Base-by-base conservation (phyloP, 2,888 invertebrate species). In the Xiphydria camelus region DNA sequence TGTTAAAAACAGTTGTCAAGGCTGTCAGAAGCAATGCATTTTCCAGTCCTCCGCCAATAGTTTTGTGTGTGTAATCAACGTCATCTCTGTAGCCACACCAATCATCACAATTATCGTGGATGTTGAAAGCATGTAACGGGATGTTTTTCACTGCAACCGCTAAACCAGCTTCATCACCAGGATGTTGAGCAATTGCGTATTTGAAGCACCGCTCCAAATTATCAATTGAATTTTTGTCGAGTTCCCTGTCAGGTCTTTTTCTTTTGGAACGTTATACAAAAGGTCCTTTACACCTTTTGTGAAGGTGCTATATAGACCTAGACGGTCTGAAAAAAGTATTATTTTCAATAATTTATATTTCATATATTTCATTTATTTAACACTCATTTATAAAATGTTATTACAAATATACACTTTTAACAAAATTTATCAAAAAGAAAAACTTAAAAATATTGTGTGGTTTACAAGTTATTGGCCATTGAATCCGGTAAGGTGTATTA, bases 121-220 rank as follows among this genome's bases (percentile, higher is more conserved):
- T 26, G 39, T 47, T 43, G 26, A 49, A 56, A 7, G 40, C 47
- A 44, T 49, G 51, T 18, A 34, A 25, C 4, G 44, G 43, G 4
- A 51, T 45, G 39, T 47, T 49, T 36, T 21, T 35, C 10, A 57
- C 35, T n/a, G 48, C 45, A 20, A 35, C 37, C 19, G 31, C 22
- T 35, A 49, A 29, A 23, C 14, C n/a, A 25, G 9, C 14, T 1
- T 14, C 15, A 41, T 56, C 37, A 4, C 39, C 49, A 26, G 26
- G 15, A 39, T 53, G 36, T 18, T 45, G 43, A 26, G 22, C 22
- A 18, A 45, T 15, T 18, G 18, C 20, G 26, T 44, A 51, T 6
- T 14, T 42, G 15, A 53, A 53, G 26, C 47, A 53, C 33, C 41
- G 45, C 7, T 43, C 20, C 4, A 46, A 32, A 31, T 51, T 51